These are phyloP conservation scores for Drosophila dives DNA, from an alignment of 2,888 invertebrate genomes.

Conservation along the genomic window DNA sequence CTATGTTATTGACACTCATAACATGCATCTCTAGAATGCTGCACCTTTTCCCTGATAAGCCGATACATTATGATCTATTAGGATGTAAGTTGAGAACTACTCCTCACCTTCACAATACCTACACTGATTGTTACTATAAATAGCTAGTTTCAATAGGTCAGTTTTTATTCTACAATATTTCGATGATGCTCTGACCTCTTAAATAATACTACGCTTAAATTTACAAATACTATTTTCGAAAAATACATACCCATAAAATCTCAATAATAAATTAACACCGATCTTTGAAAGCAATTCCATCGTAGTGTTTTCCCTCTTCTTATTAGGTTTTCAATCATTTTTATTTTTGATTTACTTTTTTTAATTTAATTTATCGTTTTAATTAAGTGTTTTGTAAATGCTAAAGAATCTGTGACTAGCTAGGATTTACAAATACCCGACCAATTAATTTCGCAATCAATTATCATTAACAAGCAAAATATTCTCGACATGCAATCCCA, in stretches of 20 bases:
- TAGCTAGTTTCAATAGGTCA: too few relatives aligned
- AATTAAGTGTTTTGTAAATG: background rate
- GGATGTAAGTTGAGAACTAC: too few relatives aligned
- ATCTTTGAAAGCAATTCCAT: background rate
- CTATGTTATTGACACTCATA: too few relatives aligned
- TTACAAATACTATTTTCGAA: background rate
- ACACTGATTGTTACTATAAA: too few relatives aligned
- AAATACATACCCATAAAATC: too few relatives aligned
- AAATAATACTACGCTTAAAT: background rate
- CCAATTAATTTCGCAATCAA: constrained; percentile 17
- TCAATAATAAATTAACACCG: too few relatives aligned
- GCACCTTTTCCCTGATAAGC: too few relatives aligned
- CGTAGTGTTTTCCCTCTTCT: too few relatives aligned
- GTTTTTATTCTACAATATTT: background rate
- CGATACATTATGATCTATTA: too few relatives aligned
- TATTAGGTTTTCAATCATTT: too few relatives aligned
- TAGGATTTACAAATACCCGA: background rate
- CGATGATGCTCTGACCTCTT: background rate
- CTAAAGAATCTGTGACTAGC: background rate
- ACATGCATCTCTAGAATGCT: too few relatives aligned
- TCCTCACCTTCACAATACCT: too few relatives aligned
- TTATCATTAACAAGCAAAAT: background rate
- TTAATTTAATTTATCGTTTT: background rate
- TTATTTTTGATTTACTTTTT: background rate
- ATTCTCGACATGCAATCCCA: background rate